These are phyloP conservation scores for Cricetomys ansorgei DNA, from an alignment of 2,113 vertebrate species.

Conservation along the genomic window DNA sequence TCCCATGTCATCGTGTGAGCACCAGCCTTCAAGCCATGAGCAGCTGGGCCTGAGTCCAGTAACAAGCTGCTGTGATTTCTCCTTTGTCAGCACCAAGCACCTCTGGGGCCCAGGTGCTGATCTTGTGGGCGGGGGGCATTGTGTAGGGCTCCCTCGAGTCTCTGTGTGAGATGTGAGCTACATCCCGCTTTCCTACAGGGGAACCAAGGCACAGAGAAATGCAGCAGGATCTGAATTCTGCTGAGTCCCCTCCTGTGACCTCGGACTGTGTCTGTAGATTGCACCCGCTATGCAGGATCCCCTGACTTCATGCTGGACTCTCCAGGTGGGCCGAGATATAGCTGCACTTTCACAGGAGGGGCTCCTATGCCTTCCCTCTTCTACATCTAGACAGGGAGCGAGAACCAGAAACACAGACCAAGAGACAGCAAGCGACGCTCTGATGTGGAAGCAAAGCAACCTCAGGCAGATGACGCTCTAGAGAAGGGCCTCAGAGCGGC, in stretches of 20 bases:
- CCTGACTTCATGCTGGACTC: not conserved
- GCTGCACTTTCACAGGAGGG: not conserved
- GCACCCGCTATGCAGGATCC: rapidly evolving
- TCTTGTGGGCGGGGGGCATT: rapidly evolving
- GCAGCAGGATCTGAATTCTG: not conserved
- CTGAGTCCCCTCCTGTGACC: not conserved
- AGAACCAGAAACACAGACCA: not conserved
- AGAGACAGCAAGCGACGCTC: too few relatives aligned
- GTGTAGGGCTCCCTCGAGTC: rapidly evolving
- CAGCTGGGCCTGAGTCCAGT: not conserved
- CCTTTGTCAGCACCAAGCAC: not conserved
- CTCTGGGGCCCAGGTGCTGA: rapidly evolving
- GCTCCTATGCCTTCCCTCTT: rapidly evolving
- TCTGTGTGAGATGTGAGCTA: rapidly evolving
- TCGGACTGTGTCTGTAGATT: rapidly evolving
- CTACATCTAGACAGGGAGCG: not conserved
- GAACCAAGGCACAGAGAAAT: not conserved
- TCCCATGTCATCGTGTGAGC: not conserved
- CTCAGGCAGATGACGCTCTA: rapidly evolving
- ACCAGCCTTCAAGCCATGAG: not conserved
- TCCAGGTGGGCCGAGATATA: not conserved
- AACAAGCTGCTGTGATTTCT: not conserved
- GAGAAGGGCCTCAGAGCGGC: rapidly evolving
- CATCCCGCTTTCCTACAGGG: not conserved
- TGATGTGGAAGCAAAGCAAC: rapidly evolving